Evolutionary conservation across 2,797 vertebrate genomes (phyloP), one percentile per base, ranked within the genome.

Genomic region (Myotis vivesi): DNA sequence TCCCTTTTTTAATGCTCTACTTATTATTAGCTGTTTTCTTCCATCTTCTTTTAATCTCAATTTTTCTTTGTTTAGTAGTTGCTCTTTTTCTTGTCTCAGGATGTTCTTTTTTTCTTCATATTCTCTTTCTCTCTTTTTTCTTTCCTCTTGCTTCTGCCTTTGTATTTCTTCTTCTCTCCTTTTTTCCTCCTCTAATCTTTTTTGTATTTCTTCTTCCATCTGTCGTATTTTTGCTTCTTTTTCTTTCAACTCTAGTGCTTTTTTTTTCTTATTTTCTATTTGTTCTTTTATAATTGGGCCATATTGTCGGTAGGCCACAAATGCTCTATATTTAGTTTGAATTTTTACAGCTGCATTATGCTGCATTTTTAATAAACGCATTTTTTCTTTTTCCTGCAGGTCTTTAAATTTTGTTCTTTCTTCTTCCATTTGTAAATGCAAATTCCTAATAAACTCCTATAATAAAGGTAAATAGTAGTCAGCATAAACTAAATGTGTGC

Each of bases 371-470:
- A 97, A 79, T 83, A 94, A 95, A 59, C 94, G 96, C 73, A 93
- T 94, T 44, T 82, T 97, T 96, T 98, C 97, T 97, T 98, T 97
- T 92, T 97, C 97, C 96, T 98, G 98, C 51, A 98, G 91, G 36
- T 98, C 97, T 95, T 99, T 98, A 95, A 98, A 98, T 22, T 36
- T 88, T 73, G 44, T 98, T 96, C 97, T 98, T 96, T 99, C 99
- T 77, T 98, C 97, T 86, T 98, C 97, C 89, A 99, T 98, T 98
- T 98, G 98, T 90, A 98, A 95, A 81, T 98, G 98, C 83, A 99
- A 96, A 57, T 97, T 98, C 72, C 88, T 94, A 94, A 99, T 99
- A 69, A 98, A 69, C 64, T 98, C 99, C 99, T 99, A 96, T 46
- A 94, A 69, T 66, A 96, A 97, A 97, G n/a, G 96, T 72, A 87